A percentile compares a stretch with the other conserved stretches of the same genome.
phyloP scores from a whole-genome alignment of 2,888 invertebrate genomes.

The Mactromeris polynyma region DNA sequence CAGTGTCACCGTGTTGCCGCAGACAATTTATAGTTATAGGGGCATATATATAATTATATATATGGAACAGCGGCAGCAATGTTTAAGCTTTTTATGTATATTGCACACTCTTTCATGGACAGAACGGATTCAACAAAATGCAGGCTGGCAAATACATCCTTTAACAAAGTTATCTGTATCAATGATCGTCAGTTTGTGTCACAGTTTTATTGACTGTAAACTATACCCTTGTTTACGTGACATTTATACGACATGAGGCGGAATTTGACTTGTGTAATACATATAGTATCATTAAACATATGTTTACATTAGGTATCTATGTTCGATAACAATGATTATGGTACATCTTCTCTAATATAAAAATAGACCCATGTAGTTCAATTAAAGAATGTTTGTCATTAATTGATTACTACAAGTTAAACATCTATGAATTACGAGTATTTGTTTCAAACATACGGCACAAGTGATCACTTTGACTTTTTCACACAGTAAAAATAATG shows the following conservation, averaged over 20 bases:
- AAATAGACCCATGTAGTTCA: background rate
- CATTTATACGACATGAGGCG: background rate
- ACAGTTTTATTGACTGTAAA: too few relatives aligned
- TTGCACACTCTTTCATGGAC: too few relatives aligned
- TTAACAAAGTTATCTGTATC: too few relatives aligned
- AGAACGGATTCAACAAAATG: too few relatives aligned
- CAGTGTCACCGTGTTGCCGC: too few relatives aligned
- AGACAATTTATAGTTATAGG: too few relatives aligned
- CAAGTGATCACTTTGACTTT: background rate
- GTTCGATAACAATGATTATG: background rate
- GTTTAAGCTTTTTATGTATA: too few relatives aligned
- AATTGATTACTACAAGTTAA: background rate
- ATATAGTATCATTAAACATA: background rate
- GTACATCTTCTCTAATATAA: background rate
- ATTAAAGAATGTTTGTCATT: background rate
- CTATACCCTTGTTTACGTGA: background rate
- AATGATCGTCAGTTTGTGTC: too few relatives aligned
- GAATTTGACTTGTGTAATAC: background rate
- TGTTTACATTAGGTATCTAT: background rate
- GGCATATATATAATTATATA: too few relatives aligned
- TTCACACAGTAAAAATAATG: too few relatives aligned
- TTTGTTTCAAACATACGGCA: background rate
- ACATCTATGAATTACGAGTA: background rate
- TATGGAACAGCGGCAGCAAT: too few relatives aligned
- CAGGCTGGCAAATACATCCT: too few relatives aligned